These are phyloP conservation scores for Hofmannophila pseudospretella DNA, from an alignment of 2,888 invertebrate species.

Conservation along the genomic window DNA sequence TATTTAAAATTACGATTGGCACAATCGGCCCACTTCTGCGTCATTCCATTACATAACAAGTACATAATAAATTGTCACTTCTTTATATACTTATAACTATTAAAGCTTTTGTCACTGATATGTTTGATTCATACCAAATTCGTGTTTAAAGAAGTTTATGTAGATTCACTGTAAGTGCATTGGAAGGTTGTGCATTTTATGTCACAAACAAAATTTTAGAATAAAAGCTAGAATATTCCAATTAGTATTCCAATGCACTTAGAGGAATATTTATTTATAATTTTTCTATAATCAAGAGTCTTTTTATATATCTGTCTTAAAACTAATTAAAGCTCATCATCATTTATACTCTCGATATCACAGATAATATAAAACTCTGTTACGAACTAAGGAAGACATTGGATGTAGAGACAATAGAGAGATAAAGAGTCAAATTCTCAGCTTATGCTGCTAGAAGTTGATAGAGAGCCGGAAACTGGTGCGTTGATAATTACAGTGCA, in stretches of 20 bases:
- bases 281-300: conserved; percentile 1
- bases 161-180: conserved; percentile 9
- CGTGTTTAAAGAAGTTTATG: conserved; percentile 13
- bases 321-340: conserved; percentile 61
- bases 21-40: conserved; percentile 59
- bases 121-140: conserved; percentile 19
- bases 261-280: conserved; percentile 2
- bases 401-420: conserved; percentile 36
- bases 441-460: conserved; percentile 26
- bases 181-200: conserved; percentile 1
- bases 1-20: conserved; percentile 44
- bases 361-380: conserved; percentile 46
- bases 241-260: conserved; percentile 9
- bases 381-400: conserved; percentile 65
- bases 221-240: not conserved
- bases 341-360: conserved; percentile 54
- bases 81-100: conserved; percentile 36
- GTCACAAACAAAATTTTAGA: not conserved
- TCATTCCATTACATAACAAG: conserved; percentile 7
- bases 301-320: conserved; percentile 7
- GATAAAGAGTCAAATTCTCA: conserved; percentile 8
- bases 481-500: conserved; percentile 71
- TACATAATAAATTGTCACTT: too few relatives aligned
- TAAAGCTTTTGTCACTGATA: conserved; percentile 50
- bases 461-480: conserved; percentile 50